Percentiles rank a stretch among this genome's conserved stretches.
These are phyloP conservation scores for Chironomus riparius DNA, from an alignment of 2,888 invertebrate genomes.

Conservation along the genomic window DNA sequence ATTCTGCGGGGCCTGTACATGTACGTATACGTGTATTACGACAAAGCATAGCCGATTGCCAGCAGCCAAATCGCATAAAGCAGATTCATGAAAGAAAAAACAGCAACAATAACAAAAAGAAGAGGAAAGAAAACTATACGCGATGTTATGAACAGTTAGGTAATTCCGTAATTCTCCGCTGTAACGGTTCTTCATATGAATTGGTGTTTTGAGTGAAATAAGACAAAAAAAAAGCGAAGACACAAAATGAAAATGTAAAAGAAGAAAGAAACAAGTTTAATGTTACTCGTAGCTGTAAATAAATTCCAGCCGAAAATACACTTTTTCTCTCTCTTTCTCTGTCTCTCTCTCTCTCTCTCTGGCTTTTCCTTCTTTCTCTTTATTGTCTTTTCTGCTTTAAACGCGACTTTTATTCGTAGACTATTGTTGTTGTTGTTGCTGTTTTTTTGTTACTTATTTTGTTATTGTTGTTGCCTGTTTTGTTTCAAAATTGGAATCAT, in stretches of 20 bases:
- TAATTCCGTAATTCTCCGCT: slow-evolving; percentile 23
- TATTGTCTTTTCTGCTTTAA: too few species aligned
- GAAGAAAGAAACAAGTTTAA: slow-evolving; percentile 19
- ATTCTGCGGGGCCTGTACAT: slow-evolving; percentile 11
- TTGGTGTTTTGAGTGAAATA: slow-evolving; percentile 19
- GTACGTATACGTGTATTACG: background rate
- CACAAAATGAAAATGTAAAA: background rate
- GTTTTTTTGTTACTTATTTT: too few species aligned
- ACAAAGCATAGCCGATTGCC: slow-evolving; percentile 13
- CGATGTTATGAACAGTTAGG: slow-evolving; percentile 21
- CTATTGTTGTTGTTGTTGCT: too few species aligned
- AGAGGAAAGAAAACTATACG: background rate
- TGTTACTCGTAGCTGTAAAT: slow-evolving; percentile 26
- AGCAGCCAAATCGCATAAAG: background rate
- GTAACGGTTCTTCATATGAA: slow-evolving; percentile 24
- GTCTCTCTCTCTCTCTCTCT: background rate
- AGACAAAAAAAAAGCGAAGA: background rate
- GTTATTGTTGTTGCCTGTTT: too few species aligned
- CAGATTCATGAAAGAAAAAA: background rate
- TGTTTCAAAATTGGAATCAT: too few species aligned
- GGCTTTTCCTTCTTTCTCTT: too few species aligned
- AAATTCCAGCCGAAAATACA: slow-evolving; percentile 19
- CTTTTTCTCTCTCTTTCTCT: background rate
- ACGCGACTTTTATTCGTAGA: too few species aligned
- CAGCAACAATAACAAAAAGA: background rate